phyloP scores from a whole-genome alignment of 2,113 vertebrate genomes.

The Carettochelys insculpta region DNA sequence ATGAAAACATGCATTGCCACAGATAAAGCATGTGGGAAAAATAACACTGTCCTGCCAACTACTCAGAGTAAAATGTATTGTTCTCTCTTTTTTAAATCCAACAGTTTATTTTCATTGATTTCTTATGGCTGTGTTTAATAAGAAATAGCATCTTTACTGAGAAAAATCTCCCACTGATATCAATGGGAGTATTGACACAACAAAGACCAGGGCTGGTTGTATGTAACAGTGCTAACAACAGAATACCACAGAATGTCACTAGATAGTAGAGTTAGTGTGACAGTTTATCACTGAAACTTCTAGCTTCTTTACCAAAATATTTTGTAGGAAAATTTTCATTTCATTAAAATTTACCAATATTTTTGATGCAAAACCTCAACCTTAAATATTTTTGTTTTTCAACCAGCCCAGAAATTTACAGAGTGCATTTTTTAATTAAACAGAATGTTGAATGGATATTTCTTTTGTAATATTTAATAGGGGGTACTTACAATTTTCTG shows the following conservation, averaged over 20 bases:
- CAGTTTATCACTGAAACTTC: neutral
- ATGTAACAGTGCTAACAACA: neutral
- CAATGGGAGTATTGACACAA: neutral
- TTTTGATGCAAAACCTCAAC: neutral
- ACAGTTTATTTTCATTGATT: neutral
- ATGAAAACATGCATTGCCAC: neutral
- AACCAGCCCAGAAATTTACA: neutral
- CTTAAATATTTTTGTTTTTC: neutral
- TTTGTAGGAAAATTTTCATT: neutral
- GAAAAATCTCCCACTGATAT: neutral
- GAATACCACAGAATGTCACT: neutral
- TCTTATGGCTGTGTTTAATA: neutral
- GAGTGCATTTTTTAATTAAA: neutral
- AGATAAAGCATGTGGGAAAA: neutral
- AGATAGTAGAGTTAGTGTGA: neutral
- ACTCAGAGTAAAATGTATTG: neutral
- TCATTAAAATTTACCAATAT: neutral
- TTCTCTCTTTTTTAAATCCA: neutral
- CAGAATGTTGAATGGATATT: neutral
- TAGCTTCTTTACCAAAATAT: neutral
- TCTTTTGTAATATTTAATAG: neutral
- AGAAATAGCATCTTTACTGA: conserved; percentile 10
- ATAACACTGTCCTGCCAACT: neutral
- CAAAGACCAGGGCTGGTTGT: neutral
- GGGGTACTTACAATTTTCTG: neutral